Evolutionary conservation across 2,797 vertebrate species (phyloP).

Genomic region (Hypotaenidia okinawae): DNA sequence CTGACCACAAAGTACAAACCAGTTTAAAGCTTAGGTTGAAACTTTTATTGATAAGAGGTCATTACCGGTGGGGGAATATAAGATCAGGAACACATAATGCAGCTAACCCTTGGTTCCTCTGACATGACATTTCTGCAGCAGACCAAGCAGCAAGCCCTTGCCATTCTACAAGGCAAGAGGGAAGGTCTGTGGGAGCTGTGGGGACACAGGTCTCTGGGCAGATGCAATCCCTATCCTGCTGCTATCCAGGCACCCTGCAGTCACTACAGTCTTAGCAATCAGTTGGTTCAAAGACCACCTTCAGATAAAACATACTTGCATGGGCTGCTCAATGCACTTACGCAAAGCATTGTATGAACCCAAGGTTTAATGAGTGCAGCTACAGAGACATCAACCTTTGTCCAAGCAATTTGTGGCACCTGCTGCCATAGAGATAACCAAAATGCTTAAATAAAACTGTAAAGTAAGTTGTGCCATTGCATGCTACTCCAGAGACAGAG

Average conservation of each 20-base stretch:
- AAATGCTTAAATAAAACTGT: not conserved
- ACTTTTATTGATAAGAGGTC: rapidly evolving
- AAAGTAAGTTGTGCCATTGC: not conserved
- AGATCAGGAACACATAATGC: not conserved
- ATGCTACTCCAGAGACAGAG: not conserved
- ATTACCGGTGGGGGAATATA: not conserved
- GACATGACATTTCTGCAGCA: rapidly evolving
- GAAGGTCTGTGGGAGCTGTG: not conserved
- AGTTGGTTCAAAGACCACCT: not conserved
- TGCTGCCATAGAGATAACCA: not conserved
- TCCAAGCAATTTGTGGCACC: not conserved
- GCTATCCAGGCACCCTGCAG: not conserved
- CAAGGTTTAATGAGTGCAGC: not conserved
- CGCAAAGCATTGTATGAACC: not conserved
- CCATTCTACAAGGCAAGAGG: not conserved
- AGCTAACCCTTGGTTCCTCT: not conserved
- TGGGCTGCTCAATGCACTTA: not conserved
- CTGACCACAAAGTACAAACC: not conserved
- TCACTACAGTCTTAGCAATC: not conserved
- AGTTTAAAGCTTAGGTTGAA: not conserved
- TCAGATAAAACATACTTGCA: not conserved
- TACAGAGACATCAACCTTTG: not conserved
- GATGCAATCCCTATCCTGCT: not conserved
- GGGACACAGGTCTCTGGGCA: not conserved
- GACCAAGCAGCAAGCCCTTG: not conserved